Base-by-base conservation (phyloP, 2,888 invertebrate genomes). In the Acronicta aceris region DNA sequence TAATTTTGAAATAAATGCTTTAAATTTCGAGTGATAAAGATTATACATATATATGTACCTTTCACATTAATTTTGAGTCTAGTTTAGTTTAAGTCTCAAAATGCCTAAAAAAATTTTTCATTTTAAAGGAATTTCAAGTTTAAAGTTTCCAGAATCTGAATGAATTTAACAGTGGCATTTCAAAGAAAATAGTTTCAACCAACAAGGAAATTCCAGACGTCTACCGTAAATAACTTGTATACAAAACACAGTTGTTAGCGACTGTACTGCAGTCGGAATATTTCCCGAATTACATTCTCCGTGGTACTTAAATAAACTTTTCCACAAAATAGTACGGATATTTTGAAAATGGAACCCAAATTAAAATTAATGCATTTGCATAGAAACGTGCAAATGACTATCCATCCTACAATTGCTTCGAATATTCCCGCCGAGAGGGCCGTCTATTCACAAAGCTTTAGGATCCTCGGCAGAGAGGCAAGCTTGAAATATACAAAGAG, bases 401-500 rank as follows among this genome's bases (percentile, higher is more conserved):
- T 52, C 55, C 59, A 51, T 72, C 41, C 43, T 46, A 53, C 27
- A 74, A 78, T 75, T 71, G 71, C 73, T 79, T 75, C 72, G 76
- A 74, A 21, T 81, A 75, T 76, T 76, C 72, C 53, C 60, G 70
- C 51, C 66, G 51, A 59, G 54, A 50, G 59, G 42, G 69, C 64
- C 51, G 62, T 73, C 66, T 60, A 51, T 60, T 65, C 71, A 81
- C 84, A 82, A 85, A 86, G 81, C 75, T 75, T 69, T 76, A 64
- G 50, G 71, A 74, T 77, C 65, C 59, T 70, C 68, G 54, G 74
- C 71, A 59, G 56, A 59, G 65, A 80, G 68, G 65, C 50, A 51
- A 74, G 70, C 71, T 74, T 72, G 78, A 68, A 78, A 75, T 71
- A 75, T 65, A 78, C 79, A 86, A 86, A 84, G 82, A 77, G 68